A percentile compares a stretch with the other conserved stretches of the same genome.
Evolutionary conservation across 2,797 vertebrate genomes (phyloP).

Genomic region (Myiotriccus ornatus): DNA sequence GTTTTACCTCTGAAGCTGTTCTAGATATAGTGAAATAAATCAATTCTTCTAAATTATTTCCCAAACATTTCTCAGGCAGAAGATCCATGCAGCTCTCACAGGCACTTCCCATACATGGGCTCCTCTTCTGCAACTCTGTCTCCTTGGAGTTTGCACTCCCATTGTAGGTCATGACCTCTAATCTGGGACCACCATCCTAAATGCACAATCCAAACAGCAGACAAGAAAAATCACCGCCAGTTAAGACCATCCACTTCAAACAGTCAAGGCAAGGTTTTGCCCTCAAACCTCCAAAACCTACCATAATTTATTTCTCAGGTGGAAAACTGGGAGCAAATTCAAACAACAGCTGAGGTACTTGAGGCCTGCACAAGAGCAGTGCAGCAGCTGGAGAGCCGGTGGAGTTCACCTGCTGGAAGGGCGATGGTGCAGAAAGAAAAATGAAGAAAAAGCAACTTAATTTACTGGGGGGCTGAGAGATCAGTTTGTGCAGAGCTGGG

Average conservation of each 20-base stretch:
- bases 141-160: neutral
- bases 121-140: neutral
- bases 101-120: rapidly evolving
- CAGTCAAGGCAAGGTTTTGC: neutral
- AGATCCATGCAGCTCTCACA: rapidly evolving
- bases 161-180: neutral
- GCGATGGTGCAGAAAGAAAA: neutral
- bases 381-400: neutral
- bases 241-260: neutral
- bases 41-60: neutral
- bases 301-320: neutral
- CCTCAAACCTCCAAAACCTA: neutral
- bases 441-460: neutral
- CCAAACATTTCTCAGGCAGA: neutral
- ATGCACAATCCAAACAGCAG: neutral
- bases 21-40: neutral
- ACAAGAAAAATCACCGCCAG: neutral
- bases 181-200: neutral
- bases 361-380: neutral
- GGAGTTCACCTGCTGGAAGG: neutral
- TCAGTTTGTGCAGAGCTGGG: neutral
- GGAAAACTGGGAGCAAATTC: neutral
- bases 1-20: neutral
- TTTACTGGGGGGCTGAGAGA: neutral
- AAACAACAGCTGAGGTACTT: neutral